phyloP scores from a whole-genome alignment of 2,113 vertebrate genomes.

The Pitta sordida region DNA sequence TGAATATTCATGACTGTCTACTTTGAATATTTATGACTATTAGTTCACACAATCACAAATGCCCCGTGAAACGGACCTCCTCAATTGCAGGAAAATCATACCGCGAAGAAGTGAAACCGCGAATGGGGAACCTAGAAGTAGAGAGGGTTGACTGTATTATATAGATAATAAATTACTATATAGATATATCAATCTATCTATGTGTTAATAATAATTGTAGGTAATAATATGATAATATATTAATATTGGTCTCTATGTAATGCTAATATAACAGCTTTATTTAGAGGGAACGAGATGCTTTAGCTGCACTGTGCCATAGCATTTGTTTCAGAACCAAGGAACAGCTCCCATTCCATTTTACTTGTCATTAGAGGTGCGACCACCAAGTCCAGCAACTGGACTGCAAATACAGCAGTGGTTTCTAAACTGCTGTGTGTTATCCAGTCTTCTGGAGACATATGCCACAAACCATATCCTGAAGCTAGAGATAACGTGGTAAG shows the following conservation, averaged over 20 bases:
- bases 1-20: too few relatives aligned
- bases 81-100: too few relatives aligned
- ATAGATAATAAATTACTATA: background rate
- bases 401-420: background rate
- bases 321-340: background rate
- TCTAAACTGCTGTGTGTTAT: background rate
- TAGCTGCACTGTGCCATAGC: rapidly evolving
- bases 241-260: background rate
- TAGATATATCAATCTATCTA: background rate
- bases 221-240: background rate
- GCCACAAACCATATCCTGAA: background rate
- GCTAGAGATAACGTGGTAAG: background rate
- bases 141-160: too few relatives aligned
- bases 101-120: too few relatives aligned
- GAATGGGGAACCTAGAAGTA: too few relatives aligned
- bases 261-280: background rate
- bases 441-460: background rate
- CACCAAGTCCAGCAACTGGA: background rate
- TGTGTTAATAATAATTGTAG: background rate
- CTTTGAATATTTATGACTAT: too few relatives aligned
- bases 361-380: background rate
- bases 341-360: background rate
- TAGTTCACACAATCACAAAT: too few relatives aligned
- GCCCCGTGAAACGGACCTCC: too few relatives aligned
- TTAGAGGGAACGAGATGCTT: background rate